phyloP scores from a whole-genome alignment of 2,888 invertebrate species.

The Dioctria rufipes region DNA sequence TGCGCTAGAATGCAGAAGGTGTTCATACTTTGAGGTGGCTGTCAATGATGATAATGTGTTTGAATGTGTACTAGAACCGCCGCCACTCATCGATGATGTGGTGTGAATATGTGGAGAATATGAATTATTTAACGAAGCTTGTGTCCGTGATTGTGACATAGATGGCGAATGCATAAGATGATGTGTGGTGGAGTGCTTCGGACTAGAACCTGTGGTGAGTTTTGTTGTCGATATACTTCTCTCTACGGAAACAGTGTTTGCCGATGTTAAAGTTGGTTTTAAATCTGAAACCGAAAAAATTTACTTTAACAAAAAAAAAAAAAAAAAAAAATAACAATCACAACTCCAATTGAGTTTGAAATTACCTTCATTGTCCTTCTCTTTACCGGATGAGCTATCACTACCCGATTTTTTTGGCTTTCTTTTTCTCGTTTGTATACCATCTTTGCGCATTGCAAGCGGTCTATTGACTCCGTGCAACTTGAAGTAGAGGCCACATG shows the following conservation, averaged over 20 bases:
- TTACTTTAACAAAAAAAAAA: conserved; percentile 15
- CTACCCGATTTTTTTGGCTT: conserved; percentile 87
- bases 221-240: conserved; percentile 59
- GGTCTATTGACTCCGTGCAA: conserved; percentile 95
- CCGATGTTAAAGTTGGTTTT: conserved; percentile 65
- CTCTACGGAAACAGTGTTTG: conserved; percentile 65
- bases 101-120: conserved; percentile 60
- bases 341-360: background rate
- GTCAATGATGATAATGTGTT: conserved; percentile 62
- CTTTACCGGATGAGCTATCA: conserved; percentile 64
- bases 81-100: conserved; percentile 62
- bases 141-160: conserved; percentile 60
- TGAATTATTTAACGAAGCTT: conserved; percentile 53
- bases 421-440: conserved; percentile 95
- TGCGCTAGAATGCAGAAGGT: conserved; percentile 62
- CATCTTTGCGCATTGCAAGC: conserved; percentile 95
- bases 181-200: conserved; percentile 61
- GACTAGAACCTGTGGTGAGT: conserved; percentile 60
- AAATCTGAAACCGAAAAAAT: conserved; percentile 63
- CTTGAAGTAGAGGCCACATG: conserved; percentile 97
- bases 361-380: conserved; percentile 64
- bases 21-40: conserved; percentile 64
- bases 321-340: conserved; percentile 12
- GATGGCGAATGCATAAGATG: conserved; percentile 59
- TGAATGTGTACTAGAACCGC: conserved; percentile 60